Conservation (phyloP, 2,797 vertebrate species). For the Muscicapa striata region DNA sequence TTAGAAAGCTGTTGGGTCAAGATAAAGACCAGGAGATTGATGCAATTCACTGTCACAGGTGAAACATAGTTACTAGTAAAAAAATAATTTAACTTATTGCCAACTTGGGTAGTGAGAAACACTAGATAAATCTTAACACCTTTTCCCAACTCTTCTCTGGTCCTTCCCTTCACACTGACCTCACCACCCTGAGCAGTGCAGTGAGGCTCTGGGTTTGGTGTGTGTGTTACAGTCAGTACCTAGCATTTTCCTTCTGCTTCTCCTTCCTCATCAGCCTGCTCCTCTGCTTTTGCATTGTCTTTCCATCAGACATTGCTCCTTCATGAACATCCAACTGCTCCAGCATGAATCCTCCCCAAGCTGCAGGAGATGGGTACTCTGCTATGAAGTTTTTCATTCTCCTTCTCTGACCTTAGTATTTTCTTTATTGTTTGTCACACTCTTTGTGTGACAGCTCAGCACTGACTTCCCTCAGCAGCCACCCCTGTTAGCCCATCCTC, state of each 20-base stretch:
- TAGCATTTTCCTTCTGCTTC: accelerated
- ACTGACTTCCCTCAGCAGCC: neutral
- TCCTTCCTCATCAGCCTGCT: neutral
- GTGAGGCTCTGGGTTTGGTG: neutral
- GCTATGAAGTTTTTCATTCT: neutral
- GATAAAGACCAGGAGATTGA: neutral
- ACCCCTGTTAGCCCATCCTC: neutral
- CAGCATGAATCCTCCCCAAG: accelerated
- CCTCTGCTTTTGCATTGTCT: neutral
- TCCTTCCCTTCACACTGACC: neutral
- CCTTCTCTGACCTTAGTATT: neutral
- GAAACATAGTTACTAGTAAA: neutral
- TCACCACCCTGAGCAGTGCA: neutral
- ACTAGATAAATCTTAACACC: neutral
- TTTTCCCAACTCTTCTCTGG: neutral
- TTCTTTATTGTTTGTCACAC: neutral
- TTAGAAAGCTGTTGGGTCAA: neutral
- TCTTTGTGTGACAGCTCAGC: neutral
- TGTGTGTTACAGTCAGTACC: neutral
- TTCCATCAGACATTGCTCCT: neutral
- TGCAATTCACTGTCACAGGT: neutral
- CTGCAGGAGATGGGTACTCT: neutral
- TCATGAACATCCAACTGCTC: neutral
- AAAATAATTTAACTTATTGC: neutral
- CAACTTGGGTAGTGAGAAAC: neutral